Percentiles rank a stretch among this genome's conserved stretches.
Evolutionary conservation across 1,140 invertebrate species (phyloP).

Genomic region (Antheraea pernyi): DNA sequence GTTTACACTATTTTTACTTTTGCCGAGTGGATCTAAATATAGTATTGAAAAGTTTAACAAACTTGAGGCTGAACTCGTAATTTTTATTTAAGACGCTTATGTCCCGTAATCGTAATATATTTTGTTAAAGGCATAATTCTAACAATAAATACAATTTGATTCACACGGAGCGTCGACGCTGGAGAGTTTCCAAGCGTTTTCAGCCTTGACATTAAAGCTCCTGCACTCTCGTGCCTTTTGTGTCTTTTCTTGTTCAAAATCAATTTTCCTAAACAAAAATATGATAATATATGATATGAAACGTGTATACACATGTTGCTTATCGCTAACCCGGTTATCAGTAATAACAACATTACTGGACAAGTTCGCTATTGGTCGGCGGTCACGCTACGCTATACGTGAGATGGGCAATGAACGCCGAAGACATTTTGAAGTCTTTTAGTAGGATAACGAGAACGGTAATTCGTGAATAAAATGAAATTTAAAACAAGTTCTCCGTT

Average conservation of each 20-base stretch:
- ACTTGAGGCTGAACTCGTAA: too few species aligned
- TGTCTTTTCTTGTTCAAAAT: conserved; percentile 24
- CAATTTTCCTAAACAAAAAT: conserved; percentile 47
- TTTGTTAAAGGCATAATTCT: not conserved
- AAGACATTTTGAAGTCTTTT: not conserved
- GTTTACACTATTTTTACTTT: not conserved
- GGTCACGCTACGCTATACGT: not conserved
- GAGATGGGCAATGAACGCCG: not conserved
- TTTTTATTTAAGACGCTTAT: not conserved
- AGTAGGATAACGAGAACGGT: not conserved
- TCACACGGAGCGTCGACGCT: conserved; percentile 25
- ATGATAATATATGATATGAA: not conserved
- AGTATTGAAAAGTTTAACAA: not conserved
- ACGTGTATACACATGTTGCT: not conserved
- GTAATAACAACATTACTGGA: not conserved
- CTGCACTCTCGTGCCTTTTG: too few species aligned
- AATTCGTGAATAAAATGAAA: not conserved
- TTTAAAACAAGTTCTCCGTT: not conserved
- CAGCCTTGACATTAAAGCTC: conserved; percentile 75
- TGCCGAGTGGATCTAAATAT: not conserved
- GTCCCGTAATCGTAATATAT: not conserved
- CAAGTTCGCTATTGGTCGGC: not conserved
- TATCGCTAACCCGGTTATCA: not conserved
- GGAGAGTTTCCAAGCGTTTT: conserved; percentile 65
- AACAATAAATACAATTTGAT: not conserved